A percentile compares a stretch with the other conserved stretches of the same genome.
Evolutionary conservation across 2,797 vertebrate genomes (phyloP).

Genomic region (Epinephelus coioides): DNA sequence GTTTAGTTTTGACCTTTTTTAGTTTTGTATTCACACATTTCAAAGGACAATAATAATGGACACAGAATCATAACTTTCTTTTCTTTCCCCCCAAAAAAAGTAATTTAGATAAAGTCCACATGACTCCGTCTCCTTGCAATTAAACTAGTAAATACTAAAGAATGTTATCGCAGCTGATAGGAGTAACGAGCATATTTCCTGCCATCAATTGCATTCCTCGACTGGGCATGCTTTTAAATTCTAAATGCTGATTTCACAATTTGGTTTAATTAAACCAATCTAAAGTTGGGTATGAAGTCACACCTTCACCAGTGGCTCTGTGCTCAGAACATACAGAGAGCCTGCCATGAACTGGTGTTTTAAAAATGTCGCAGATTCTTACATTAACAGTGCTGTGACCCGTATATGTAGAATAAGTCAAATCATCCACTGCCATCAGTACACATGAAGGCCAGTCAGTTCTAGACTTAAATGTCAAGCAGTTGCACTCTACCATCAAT

Average conservation of each 20-base stretch:
- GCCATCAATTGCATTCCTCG: neutral
- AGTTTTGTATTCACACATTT: too few species aligned
- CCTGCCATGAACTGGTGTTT: neutral
- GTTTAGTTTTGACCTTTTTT: too few species aligned
- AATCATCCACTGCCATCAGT: slow-evolving; percentile 27
- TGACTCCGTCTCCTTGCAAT: slow-evolving; percentile 20
- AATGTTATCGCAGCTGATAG: neutral
- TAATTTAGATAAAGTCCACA: slow-evolving; percentile 23
- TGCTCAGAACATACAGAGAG: neutral
- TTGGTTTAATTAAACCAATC: slow-evolving; percentile 3
- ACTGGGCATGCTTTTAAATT: neutral
- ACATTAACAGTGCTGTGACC: slow-evolving; percentile 8
- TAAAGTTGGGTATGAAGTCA: slow-evolving; percentile 9
- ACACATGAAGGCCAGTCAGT: slow-evolving; percentile 29
- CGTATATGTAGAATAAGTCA: slow-evolving; percentile 28
- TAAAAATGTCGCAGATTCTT: neutral
- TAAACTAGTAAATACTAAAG: slow-evolving; percentile 14
- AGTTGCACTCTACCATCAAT: slow-evolving; percentile 61
- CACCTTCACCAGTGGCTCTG: neutral
- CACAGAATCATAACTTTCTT: neutral
- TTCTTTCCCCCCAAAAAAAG: neutral
- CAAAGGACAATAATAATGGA: slow-evolving; percentile 1
- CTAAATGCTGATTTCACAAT: neutral
- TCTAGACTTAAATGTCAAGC: slow-evolving; percentile 69
- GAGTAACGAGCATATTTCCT: slow-evolving; percentile 16